phyloP scores from a whole-genome alignment of 2,888 invertebrate species.

The Tenthredo notha region DNA sequence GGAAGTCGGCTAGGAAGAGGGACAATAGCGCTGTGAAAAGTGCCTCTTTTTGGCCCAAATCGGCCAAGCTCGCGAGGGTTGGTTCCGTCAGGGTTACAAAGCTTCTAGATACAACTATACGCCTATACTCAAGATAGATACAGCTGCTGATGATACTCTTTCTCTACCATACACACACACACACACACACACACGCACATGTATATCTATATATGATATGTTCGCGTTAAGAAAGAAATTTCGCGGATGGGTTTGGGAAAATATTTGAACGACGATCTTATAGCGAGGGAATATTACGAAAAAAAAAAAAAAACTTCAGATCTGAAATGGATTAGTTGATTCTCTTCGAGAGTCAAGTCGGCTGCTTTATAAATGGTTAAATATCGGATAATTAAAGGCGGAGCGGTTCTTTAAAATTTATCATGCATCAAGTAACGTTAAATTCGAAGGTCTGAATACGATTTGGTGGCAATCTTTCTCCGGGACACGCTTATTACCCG shows the following conservation, averaged over 20 bases:
- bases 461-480: conserved; percentile 39
- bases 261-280: neutral
- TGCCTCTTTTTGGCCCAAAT: conserved; percentile 20
- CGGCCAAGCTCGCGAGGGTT: conserved; percentile 30
- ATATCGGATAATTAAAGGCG: conserved; percentile 23
- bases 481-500: conserved; percentile 43
- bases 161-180: neutral
- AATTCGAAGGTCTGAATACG: conserved; percentile 29
- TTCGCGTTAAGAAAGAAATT: neutral
- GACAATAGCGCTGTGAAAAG: conserved; percentile 39
- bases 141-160: neutral
- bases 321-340: neutral
- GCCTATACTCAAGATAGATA: conserved; percentile 10
- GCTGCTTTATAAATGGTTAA: conserved; percentile 8
- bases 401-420: conserved; percentile 27
- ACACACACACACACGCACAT: too few relatives aligned
- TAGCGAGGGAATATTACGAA: neutral
- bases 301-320: neutral
- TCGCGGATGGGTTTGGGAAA: neutral
- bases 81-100: conserved; percentile 1
- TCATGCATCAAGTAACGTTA: conserved; percentile 15
- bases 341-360: neutral
- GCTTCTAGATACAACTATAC: conserved; percentile 5
- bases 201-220: neutral
- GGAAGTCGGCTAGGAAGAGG: conserved; percentile 62